Conservation (phyloP, 2,113 vertebrate genomes). For the Nothoprocta perdicaria region DNA sequence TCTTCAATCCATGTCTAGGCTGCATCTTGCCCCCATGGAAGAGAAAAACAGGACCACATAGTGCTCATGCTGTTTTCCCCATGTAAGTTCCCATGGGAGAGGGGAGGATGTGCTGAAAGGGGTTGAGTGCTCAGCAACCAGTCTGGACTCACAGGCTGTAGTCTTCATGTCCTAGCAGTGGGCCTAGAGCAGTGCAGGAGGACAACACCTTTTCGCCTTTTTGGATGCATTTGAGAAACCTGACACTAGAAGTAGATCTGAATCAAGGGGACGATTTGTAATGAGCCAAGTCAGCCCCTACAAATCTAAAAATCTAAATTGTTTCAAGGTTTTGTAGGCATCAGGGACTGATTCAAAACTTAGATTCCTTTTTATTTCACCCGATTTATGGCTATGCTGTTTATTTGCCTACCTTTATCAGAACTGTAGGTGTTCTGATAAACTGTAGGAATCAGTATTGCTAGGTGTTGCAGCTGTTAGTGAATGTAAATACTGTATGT, state of each 20-base stretch:
- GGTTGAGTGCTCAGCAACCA: accelerated
- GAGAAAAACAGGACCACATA: background rate
- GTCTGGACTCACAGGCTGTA: background rate
- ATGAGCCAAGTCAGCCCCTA: background rate
- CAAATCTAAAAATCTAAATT: background rate
- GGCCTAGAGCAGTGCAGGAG: accelerated
- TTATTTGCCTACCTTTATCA: background rate
- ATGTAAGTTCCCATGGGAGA: background rate
- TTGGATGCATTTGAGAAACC: background rate
- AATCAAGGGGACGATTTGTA: background rate
- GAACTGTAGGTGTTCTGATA: background rate
- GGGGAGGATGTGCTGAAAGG: background rate
- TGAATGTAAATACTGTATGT: background rate
- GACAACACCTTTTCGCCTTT: background rate
- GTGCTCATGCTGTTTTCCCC: background rate
- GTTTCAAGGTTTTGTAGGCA: background rate
- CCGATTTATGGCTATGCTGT: background rate
- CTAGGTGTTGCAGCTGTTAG: background rate
- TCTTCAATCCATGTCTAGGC: background rate
- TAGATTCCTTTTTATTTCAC: background rate
- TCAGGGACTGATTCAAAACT: background rate
- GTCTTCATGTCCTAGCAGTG: background rate
- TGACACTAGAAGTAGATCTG: accelerated
- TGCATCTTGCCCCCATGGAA: background rate
- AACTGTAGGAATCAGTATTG: background rate